These are phyloP conservation scores for Merops nubicus DNA, from an alignment of 2,113 vertebrate genomes.

Conservation along the genomic window DNA sequence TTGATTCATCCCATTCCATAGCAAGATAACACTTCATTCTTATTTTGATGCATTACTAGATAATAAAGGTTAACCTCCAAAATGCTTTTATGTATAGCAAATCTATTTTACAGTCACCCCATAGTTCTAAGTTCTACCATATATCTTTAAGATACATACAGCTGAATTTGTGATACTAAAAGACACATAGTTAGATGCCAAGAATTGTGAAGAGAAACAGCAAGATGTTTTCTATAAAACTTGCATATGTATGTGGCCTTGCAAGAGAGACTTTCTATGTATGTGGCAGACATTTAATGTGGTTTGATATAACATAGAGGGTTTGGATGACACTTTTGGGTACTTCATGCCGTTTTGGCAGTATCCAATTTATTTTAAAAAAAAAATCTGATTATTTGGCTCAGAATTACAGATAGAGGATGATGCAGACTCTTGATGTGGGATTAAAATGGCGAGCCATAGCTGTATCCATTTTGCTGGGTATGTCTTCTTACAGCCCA, in stretches of 20 bases:
- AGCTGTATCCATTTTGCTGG: background rate
- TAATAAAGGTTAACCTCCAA: conserved; percentile 3
- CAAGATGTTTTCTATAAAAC: conserved; percentile 6
- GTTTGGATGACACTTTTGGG: background rate
- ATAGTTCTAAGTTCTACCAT: background rate
- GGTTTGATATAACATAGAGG: background rate
- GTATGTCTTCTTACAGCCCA: background rate
- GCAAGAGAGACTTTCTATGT: background rate
- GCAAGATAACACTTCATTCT: background rate
- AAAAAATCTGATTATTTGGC: background rate
- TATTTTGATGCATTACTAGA: conserved; percentile 5
- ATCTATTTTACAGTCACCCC: background rate
- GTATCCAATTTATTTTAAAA: background rate
- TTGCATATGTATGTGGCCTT: background rate
- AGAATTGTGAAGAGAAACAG: background rate
- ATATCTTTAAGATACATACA: background rate
- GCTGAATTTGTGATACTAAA: background rate
- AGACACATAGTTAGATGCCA: background rate
- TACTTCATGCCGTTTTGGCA: background rate
- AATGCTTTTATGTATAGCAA: background rate
- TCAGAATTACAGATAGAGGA: background rate
- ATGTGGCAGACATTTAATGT: background rate
- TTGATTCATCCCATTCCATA: conserved; percentile 42
- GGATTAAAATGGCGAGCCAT: background rate
- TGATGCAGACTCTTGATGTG: background rate